phyloP scores from a whole-genome alignment of 2,797 vertebrate species.

The Melanotaenia trifasciata region DNA sequence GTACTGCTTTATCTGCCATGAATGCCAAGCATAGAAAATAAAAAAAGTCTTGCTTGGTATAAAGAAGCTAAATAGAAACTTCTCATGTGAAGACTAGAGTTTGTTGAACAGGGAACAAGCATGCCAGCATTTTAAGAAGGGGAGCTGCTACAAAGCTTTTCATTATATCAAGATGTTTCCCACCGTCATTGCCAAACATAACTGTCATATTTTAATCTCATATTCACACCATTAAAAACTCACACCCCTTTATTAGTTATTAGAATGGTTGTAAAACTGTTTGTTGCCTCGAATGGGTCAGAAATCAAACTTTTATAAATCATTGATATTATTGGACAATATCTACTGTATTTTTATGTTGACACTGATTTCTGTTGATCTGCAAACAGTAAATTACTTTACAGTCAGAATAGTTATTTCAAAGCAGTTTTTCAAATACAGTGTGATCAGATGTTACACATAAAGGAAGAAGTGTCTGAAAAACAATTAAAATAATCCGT shows the following conservation, averaged over 20 bases:
- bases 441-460: neutral
- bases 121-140: constrained; percentile 34
- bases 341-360: neutral
- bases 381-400: constrained; percentile 1
- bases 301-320: constrained; percentile 47
- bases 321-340: constrained; percentile 21
- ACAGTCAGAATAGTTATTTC: neutral
- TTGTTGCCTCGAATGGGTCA: constrained; percentile 15
- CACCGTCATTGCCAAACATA: constrained; percentile 39
- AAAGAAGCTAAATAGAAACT: constrained; percentile 34
- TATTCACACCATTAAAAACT: constrained; percentile 34
- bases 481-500: neutral
- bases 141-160: constrained; percentile 39
- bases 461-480: neutral
- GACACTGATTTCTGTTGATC: constrained; percentile 5
- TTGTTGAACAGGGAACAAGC: constrained; percentile 35
- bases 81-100: constrained; percentile 51
- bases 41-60: constrained; percentile 28
- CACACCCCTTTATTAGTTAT: constrained; percentile 13
- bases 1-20: constrained; percentile 8
- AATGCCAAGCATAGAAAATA: constrained; percentile 47
- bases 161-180: constrained; percentile 49
- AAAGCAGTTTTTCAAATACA: neutral
- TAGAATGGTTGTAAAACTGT: constrained; percentile 17
- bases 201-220: constrained; percentile 41